A percentile compares a stretch with the other conserved stretches of the same genome.
Evolutionary conservation across 30 jellyfish, hydroid and myxozoan species (phyloP).

Genomic region (Morbakka virulenta): DNA sequence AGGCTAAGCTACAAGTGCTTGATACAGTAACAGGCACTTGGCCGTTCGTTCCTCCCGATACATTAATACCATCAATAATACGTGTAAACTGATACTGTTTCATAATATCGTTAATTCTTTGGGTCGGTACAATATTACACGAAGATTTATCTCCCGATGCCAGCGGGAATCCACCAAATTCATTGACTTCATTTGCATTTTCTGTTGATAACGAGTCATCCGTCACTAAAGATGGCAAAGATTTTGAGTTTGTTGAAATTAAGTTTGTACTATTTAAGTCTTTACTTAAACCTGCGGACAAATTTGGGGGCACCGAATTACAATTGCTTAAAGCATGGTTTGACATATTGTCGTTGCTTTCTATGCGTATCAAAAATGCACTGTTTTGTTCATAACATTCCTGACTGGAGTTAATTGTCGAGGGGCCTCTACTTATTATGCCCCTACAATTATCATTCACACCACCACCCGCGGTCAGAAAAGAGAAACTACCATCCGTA

Average conservation of each 20-base stretch:
- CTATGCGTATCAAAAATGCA: not conserved
- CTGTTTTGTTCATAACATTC: not conserved
- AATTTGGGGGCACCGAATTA: not conserved
- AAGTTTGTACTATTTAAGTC: conserved; percentile 4
- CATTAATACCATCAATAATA: too few relatives aligned
- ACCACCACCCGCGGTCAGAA: not conserved
- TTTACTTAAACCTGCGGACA: not conserved
- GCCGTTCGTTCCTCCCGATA: too few relatives aligned
- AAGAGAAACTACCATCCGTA: not conserved
- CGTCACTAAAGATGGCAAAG: conserved; percentile 77
- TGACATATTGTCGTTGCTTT: not conserved
- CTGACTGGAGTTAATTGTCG: not conserved
- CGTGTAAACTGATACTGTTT: conserved; percentile 75
- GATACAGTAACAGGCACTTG: too few relatives aligned
- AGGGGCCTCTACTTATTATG: not conserved
- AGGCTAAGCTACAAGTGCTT: too few relatives aligned
- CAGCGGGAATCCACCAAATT: too few relatives aligned
- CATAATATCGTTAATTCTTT: conserved; percentile 80
- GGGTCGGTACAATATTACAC: conserved; percentile 51
- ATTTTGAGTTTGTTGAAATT: conserved; percentile 44
- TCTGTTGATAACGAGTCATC: too few relatives aligned
- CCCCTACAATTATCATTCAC: not conserved
- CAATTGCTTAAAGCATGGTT: not conserved
- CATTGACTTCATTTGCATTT: too few relatives aligned
- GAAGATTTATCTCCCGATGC: too few relatives aligned